phyloP scores from a whole-genome alignment of 1,140 invertebrate genomes.

The Callitettix versicolor region DNA sequence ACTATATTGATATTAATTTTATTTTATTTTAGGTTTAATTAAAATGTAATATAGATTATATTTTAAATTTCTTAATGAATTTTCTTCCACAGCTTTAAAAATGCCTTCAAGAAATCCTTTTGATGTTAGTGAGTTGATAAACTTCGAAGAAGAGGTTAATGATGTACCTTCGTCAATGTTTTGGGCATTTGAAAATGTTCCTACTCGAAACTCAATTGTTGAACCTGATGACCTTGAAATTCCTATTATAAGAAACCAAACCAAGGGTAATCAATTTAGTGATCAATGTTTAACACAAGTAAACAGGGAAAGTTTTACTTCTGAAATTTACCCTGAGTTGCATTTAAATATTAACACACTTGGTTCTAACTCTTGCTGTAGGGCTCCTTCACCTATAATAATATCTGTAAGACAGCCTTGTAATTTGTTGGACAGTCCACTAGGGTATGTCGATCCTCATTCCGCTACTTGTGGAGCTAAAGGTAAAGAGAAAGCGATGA shows the following conservation, averaged over 20 bases:
- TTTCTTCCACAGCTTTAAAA: constrained; percentile 1
- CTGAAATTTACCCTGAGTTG: background rate
- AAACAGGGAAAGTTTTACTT: too few relatives aligned
- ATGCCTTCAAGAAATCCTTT: constrained; percentile 1
- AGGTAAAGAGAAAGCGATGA: too few relatives aligned
- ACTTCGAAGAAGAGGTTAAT: constrained; percentile 2
- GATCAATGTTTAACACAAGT: background rate
- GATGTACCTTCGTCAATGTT: constrained; percentile 13
- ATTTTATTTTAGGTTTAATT: too few relatives aligned
- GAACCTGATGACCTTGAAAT: constrained; percentile 12
- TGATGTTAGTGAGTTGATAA: constrained; percentile 2
- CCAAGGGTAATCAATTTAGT: constrained; percentile 5
- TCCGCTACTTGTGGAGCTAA: background rate
- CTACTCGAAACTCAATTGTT: background rate
- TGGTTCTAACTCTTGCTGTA: background rate
- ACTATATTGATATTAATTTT: too few relatives aligned
- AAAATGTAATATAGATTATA: too few relatives aligned
- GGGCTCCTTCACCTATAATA: background rate
- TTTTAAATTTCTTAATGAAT: background rate
- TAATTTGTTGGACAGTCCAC: background rate
- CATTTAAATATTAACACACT: constrained; percentile 3
- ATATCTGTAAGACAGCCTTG: background rate
- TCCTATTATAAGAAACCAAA: constrained; percentile 2
- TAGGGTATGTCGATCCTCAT: background rate
- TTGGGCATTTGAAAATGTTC: constrained; percentile 13